Base-by-base conservation (phyloP, 2,888 invertebrate genomes). In the Buathra laborator region DNA sequence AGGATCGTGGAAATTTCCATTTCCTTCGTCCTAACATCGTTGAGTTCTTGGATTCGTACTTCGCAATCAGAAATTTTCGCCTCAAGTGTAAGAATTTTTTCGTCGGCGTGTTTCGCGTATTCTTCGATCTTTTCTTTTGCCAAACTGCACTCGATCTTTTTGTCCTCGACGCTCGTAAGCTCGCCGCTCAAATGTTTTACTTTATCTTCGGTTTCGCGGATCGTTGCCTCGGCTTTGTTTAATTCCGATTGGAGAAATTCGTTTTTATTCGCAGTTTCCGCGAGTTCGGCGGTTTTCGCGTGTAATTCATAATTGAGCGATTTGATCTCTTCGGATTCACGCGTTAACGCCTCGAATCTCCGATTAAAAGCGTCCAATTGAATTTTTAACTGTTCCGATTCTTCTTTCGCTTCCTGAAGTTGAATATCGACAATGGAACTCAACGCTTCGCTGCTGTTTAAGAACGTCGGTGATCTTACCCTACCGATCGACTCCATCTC, bases 391-490 rank as follows among this genome's bases (percentile, higher is more conserved):
- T 86, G 74, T 0, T 84, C 80, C 6, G 90, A 88, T 86, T 94
- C 93, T 51, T 91, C 90, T 89, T 94, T 94, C 0, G 94, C 90
- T 84, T 93, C 94, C 87, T 93, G 92, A 4, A 94, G 88, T 88
- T 94, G 92, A 59, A 94, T 93, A 19, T 92, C 93, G 46, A 94
- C 88, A 24, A 93, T 91, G 29, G 93, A 90, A 87, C 93, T 93
- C 16, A 94, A 71, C 71, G 87, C 87, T 87, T 93, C 94, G 68
- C 91, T 92, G 51, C 62, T 88, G 70, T 91, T 92, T 0, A 92
- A 72, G 1, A 89, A 88, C 1, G 64, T 16, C 5, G 89, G 88
- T 1, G 77, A 81, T 24, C 51, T 66, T 10, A 75, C 67, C 62
- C 76, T 43, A 1, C 66, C 76, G 0, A 76, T 51, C 0, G 83